These are phyloP conservation scores for Pachypanchax playfairii DNA, from an alignment of 2,113 vertebrate genomes.

Conservation along the genomic window DNA sequence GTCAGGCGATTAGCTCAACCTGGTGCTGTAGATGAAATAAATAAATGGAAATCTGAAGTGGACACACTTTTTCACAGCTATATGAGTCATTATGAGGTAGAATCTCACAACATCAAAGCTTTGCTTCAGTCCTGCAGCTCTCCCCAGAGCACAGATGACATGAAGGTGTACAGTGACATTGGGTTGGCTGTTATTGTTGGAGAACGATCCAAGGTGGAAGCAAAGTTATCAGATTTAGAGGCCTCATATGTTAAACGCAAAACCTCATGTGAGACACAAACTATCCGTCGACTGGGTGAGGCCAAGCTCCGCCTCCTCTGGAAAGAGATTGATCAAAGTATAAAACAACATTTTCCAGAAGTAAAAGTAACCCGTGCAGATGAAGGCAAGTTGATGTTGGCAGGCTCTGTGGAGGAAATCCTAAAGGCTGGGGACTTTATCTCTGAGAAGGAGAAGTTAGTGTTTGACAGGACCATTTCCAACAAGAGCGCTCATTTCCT, in stretches of 20 bases:
- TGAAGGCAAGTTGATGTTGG: slow-evolving; percentile 39
- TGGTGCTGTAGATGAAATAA: neutral
- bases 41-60: slow-evolving; percentile 34
- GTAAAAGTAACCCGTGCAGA: slow-evolving; percentile 33
- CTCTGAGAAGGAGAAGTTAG: neutral
- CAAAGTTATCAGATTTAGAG: slow-evolving; percentile 1
- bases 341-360: slow-evolving; percentile 26
- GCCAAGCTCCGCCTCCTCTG: slow-evolving; percentile 59
- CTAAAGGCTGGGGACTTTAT: slow-evolving; percentile 40
- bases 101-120: slow-evolving; percentile 26
- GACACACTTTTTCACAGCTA: slow-evolving; percentile 22
- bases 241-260: neutral
- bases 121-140: slow-evolving; percentile 25
- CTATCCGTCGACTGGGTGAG: slow-evolving; percentile 30
- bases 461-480: slow-evolving; percentile 37
- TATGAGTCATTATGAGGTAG: slow-evolving; percentile 28
- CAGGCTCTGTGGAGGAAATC: slow-evolving; percentile 46
- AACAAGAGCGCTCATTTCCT: slow-evolving; percentile 36
- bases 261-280: slow-evolving; percentile 10
- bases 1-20: slow-evolving; percentile 1
- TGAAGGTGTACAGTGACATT: slow-evolving; percentile 38
- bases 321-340: slow-evolving; percentile 33
- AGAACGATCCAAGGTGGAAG: slow-evolving; percentile 6
- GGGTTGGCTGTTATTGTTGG: slow-evolving; percentile 48
- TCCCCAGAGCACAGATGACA: neutral